Percentiles rank a stretch among this genome's conserved stretches.
Evolutionary conservation across 92 coral and sea anemone genomes (phyloP).

Genomic region (Epizoanthus scotinus): DNA sequence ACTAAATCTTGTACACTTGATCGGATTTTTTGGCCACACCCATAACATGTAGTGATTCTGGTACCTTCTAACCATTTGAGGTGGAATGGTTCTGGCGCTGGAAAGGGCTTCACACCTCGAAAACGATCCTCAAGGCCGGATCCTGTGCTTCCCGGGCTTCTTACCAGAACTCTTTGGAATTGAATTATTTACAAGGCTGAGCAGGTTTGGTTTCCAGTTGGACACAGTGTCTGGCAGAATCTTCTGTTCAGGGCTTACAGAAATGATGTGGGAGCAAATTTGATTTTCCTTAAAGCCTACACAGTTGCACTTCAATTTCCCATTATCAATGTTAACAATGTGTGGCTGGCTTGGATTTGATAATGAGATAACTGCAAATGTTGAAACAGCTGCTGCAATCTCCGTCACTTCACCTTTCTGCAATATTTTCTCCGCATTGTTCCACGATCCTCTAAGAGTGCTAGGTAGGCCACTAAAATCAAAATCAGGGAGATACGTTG

Average conservation of each 20-base stretch:
- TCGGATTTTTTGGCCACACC: slow-evolving; percentile 34
- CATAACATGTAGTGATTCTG: slow-evolving; percentile 46
- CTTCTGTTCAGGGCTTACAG: no score
- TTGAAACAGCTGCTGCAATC: background rate
- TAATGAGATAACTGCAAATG: background rate
- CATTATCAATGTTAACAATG: background rate
- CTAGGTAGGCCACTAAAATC: background rate
- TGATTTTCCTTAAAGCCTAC: no score
- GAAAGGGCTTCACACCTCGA: background rate
- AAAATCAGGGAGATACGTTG: background rate
- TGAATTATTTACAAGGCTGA: no score
- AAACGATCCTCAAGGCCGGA: background rate
- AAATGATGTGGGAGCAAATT: no score
- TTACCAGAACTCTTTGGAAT: no score
- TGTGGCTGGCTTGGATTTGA: background rate
- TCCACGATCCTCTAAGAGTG: background rate
- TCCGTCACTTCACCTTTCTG: background rate
- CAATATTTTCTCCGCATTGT: background rate
- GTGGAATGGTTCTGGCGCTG: slow-evolving; percentile 8
- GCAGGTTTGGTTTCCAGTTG: no score
- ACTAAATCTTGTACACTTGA: background rate
- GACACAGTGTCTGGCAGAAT: no score
- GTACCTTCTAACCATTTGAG: slow-evolving; percentile 50
- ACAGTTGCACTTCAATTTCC: no score
- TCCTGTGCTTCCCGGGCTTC: slow-evolving; percentile 33